Conservation (phyloP, 2,113 vertebrate species). For the Madoqua kirkii region DNA sequence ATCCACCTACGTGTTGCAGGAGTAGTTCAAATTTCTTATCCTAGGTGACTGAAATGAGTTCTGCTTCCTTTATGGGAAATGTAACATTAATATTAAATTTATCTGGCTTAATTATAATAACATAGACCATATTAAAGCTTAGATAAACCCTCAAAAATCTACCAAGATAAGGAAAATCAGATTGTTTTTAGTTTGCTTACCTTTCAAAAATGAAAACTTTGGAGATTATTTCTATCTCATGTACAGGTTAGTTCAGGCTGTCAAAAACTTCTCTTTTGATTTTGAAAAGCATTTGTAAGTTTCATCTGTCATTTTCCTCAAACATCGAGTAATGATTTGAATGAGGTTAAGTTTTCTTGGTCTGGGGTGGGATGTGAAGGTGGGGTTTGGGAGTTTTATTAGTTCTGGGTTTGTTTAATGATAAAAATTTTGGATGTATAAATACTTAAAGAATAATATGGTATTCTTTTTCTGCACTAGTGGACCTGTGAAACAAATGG, state of each 20-base stretch:
- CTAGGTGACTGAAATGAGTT: background rate
- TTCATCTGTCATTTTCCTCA: conserved; percentile 18
- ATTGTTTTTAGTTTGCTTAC: conserved; percentile 10
- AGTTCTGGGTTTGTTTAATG: background rate
- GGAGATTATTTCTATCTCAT: conserved; percentile 1
- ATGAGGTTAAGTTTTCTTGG: background rate
- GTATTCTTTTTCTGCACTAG: background rate
- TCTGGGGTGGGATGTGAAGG: too few relatives aligned
- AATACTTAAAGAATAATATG: background rate
- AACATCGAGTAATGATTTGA: background rate
- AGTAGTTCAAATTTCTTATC: background rate
- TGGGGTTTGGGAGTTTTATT: background rate
- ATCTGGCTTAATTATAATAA: conserved; percentile 2
- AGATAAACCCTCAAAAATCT: conserved; percentile 16
- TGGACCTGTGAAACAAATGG: background rate
- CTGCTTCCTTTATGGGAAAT: background rate
- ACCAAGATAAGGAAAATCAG: background rate
- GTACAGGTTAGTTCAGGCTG: conserved; percentile 13
- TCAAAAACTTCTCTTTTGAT: conserved; percentile 40
- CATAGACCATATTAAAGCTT: background rate
- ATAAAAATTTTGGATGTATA: background rate
- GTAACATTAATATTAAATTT: background rate
- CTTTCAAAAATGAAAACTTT: background rate
- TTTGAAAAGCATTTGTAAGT: conserved; percentile 29
- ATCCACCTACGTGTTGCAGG: background rate